phyloP scores from a whole-genome alignment of 1,140 invertebrate species.

The Drosophila sproati region DNA sequence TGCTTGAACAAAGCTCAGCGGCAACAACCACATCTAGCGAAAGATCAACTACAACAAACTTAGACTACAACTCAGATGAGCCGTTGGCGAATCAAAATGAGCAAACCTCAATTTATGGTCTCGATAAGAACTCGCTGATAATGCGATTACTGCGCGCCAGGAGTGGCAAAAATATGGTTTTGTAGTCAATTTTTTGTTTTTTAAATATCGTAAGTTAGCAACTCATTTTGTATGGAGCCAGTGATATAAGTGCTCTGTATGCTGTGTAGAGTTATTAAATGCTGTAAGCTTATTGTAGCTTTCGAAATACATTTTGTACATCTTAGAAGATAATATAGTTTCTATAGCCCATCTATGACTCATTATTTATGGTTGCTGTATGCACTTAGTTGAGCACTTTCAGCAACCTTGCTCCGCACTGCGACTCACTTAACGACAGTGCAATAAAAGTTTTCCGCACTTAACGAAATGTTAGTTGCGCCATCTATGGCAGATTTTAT shows the following conservation, averaged over 20 bases:
- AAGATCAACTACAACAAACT: constrained; percentile 16
- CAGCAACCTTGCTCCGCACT: background rate
- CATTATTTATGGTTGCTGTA: background rate
- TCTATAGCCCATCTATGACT: constrained; percentile 4
- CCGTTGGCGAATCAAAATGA: constrained; percentile 15
- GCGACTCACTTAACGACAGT: background rate
- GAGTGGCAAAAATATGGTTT: constrained; percentile 56
- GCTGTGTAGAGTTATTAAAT: constrained; percentile 2
- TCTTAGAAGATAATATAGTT: background rate
- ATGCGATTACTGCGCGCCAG: constrained; percentile 67
- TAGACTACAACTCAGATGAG: constrained; percentile 59
- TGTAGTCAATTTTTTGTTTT: constrained; percentile 22
- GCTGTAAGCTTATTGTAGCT: constrained; percentile 3
- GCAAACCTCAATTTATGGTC: constrained; percentile 65
- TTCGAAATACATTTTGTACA: constrained; percentile 5
- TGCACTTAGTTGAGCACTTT: background rate
- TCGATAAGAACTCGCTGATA: constrained; percentile 69
- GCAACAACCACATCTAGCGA: background rate
- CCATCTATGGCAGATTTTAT: background rate
- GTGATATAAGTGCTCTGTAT: constrained; percentile 27
- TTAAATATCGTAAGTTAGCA: constrained; percentile 3
- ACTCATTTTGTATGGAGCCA: constrained; percentile 10
- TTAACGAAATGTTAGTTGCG: background rate
- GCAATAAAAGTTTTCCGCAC: background rate
- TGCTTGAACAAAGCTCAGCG: background rate